Percentiles rank a stretch among this genome's conserved stretches.
Evolutionary conservation across 2,888 invertebrate species (phyloP).

Genomic region (Lysandra coridon): DNA sequence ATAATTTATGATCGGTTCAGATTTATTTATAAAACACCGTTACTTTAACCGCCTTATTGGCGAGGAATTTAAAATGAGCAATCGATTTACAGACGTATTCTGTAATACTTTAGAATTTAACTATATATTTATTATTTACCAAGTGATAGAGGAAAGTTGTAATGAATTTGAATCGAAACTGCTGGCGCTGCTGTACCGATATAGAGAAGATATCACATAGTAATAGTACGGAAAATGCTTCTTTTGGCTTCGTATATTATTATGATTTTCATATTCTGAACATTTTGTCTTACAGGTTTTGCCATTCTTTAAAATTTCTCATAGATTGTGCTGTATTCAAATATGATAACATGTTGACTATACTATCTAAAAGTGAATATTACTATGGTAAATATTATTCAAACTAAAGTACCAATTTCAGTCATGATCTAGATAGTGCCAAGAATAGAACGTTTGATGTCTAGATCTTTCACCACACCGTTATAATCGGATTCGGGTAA

Average conservation of each 20-base stretch:
- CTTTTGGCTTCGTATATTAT: background rate
- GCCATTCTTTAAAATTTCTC: no score
- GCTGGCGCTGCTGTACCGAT: background rate
- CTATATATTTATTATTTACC: background rate
- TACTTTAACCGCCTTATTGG: background rate
- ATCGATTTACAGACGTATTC: background rate
- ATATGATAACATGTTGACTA: no score
- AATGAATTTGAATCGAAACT: background rate
- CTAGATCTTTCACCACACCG: background rate
- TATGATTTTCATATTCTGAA: background rate
- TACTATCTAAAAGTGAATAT: no score
- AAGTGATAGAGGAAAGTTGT: background rate
- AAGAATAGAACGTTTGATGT: background rate
- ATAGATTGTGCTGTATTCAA: no score
- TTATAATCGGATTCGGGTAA: background rate
- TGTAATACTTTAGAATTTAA: background rate
- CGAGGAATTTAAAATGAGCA: background rate
- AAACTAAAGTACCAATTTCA: background rate
- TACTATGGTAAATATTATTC: no score
- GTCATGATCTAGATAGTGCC: background rate
- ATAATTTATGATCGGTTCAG: background rate
- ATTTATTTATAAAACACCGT: conserved; percentile 9
- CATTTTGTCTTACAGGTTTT: background rate
- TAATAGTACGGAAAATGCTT: no score
- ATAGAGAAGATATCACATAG: background rate